Base-by-base conservation (phyloP, 2,113 vertebrate genomes). In the Hippopotamus amphibius region DNA sequence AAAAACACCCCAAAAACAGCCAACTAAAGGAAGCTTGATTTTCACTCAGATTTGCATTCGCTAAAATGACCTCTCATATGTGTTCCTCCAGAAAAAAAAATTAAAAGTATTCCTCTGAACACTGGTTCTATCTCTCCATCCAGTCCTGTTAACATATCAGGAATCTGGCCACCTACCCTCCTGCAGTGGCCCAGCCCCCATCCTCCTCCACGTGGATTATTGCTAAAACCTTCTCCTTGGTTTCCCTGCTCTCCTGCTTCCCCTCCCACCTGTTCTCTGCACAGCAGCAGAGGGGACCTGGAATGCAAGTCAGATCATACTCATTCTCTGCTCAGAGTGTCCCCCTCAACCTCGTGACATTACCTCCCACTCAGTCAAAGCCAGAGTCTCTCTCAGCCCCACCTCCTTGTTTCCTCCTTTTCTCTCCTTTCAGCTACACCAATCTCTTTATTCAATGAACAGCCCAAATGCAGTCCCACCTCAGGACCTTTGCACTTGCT, bases 401-500 rank as follows among this genome's bases (percentile, higher is more conserved):
- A 12, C 46, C 77, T 53, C 71, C 76, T 41, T 7, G 19, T 11
- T 46, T 48, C 17, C 28, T 16, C 46, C 71, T 63, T 13, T 0
- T 4, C 79, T 63, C 68, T 65, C 41, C 89, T 93, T 43, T 63
- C n/a, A 37, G 33, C 33, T 22, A 9, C 5, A 33, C 37, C 57
- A 28, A 3, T 53, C 26, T 43, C 76, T 57, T 22, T 21, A 6
- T 15, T 43, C 82, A 46, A 2, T 16, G 16, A 72, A 30, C 24
- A 80, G 26, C 61, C 22, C 26, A 1, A 59, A 74, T 3, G 16
- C 3, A 0, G 24, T 14, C 28, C 41, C 6, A 30, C 71, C 90
- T 46, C 88, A 68, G 77, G 83, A 57, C 71, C 86, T 90, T 84
- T 77, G 89, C 16, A 22, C 66, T 15, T 28, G 24, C 93, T 69